A percentile compares a stretch with the other conserved stretches of the same genome.
These are phyloP conservation scores for Anhinga rufa DNA, from an alignment of 2,113 vertebrate species.

Conservation along the genomic window DNA sequence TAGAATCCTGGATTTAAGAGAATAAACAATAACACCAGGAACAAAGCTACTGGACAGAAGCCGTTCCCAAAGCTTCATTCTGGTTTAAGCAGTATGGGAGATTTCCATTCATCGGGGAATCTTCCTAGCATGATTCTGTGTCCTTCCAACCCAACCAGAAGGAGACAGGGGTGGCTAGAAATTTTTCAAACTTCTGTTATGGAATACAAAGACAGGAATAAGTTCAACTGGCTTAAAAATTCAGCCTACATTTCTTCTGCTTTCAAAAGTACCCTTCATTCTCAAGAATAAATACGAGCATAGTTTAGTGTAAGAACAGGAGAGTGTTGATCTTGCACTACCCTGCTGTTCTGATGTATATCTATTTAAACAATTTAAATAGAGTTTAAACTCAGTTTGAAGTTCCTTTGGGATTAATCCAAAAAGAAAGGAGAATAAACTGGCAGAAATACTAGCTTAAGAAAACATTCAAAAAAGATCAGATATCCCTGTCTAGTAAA, in stretches of 20 bases:
- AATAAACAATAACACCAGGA: background rate
- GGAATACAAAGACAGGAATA: background rate
- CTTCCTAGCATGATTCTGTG: background rate
- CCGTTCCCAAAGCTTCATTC: background rate
- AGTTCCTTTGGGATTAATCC: background rate
- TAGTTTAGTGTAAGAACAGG: background rate
- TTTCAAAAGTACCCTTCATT: background rate
- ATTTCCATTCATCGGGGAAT: background rate
- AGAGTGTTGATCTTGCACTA: background rate
- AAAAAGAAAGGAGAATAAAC: background rate
- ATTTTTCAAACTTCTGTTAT: background rate
- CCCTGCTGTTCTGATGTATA: background rate
- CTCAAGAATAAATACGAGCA: background rate
- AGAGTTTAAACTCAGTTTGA: background rate
- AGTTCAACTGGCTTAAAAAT: background rate
- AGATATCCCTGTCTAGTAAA: background rate
- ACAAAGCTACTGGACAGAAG: background rate
- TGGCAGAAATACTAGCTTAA: background rate
- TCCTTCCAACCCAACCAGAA: background rate
- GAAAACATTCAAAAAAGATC: background rate
- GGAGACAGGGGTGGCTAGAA: background rate
- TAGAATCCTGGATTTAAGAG: background rate
- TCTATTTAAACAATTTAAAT: background rate
- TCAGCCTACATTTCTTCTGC: background rate
- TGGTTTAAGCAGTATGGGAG: background rate